phyloP scores from a whole-genome alignment of 1,140 invertebrate species.

The Trachymyrmex septentrionalis region DNA sequence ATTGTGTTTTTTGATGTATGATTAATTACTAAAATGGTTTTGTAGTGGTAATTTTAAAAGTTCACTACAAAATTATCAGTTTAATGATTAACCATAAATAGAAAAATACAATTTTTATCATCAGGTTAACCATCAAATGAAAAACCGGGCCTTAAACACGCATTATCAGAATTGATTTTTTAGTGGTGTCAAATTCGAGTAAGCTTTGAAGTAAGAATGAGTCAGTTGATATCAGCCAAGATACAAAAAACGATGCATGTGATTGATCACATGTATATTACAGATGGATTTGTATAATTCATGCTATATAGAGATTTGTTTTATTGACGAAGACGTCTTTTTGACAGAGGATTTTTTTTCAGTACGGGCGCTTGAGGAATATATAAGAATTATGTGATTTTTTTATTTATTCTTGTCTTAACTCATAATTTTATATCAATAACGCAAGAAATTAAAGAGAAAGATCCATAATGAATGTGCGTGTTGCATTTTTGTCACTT shows the following conservation, averaged over 20 bases:
- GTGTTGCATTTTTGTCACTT: constrained; percentile 74
- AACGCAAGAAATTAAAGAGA: constrained; percentile 61
- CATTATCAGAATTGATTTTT: constrained; percentile 10
- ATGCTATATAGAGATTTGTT: constrained; percentile 75
- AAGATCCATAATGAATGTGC: constrained; percentile 70
- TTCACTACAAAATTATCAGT: no score
- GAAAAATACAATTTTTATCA: no score
- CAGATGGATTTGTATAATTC: constrained; percentile 47
- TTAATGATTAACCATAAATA: no score
- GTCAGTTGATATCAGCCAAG: constrained; percentile 12
- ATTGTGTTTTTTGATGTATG: no score
- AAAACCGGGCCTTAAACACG: no score
- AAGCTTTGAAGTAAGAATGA: not conserved
- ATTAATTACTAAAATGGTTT: no score
- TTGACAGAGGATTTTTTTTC: constrained; percentile 73
- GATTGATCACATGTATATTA: constrained; percentile 41
- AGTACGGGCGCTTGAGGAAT: constrained; percentile 63
- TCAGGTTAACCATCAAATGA: no score
- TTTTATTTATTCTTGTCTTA: constrained; percentile 67
- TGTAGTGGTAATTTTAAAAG: no score
- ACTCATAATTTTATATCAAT: constrained; percentile 69
- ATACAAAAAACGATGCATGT: constrained; percentile 7
- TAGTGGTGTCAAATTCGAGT: not conserved
- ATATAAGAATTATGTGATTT: constrained; percentile 64
- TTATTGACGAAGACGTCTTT: constrained; percentile 37